Conservation (phyloP, 2,888 invertebrate genomes). For the Agriopis leucophaearia region DNA sequence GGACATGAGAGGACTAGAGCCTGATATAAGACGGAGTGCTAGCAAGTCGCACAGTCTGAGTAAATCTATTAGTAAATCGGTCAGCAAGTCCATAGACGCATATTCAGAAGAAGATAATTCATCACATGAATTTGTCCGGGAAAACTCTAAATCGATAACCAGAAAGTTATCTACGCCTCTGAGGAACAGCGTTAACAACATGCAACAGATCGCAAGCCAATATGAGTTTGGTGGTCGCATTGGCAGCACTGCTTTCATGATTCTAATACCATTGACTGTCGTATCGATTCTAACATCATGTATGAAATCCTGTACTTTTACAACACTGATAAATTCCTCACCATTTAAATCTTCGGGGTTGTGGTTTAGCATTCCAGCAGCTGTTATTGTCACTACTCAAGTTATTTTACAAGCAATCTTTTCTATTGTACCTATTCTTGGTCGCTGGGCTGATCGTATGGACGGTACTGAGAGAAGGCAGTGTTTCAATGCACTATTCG, state of each 20-base stretch:
- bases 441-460: conserved; percentile 70
- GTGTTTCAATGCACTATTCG: conserved; percentile 86
- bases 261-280: conserved; percentile 71
- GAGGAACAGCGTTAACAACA: conserved; percentile 62
- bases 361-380: conserved; percentile 68
- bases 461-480: conserved; percentile 64
- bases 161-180: conserved; percentile 78
- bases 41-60: conserved; percentile 69
- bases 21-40: conserved; percentile 69
- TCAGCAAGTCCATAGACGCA: conserved; percentile 72
- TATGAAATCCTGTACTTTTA: conserved; percentile 69
- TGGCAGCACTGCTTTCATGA: conserved; percentile 64
- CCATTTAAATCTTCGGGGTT: conserved; percentile 40
- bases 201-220: conserved; percentile 58
- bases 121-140: conserved; percentile 61
- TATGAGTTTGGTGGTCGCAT: conserved; percentile 78
- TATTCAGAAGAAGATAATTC: conserved; percentile 77
- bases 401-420: conserved; percentile 80
- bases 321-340: conserved; percentile 45
- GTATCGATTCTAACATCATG: conserved; percentile 72
- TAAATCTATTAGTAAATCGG: conserved; percentile 73
- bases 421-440: conserved; percentile 85
- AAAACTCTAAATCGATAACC: conserved; percentile 65
- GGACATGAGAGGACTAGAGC: conserved; percentile 60
- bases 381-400: conserved; percentile 70